A percentile compares a stretch with the other conserved stretches of the same genome.
Conservation (phyloP, 2,888 invertebrate genomes). For the Colostygia pectinataria region DNA sequence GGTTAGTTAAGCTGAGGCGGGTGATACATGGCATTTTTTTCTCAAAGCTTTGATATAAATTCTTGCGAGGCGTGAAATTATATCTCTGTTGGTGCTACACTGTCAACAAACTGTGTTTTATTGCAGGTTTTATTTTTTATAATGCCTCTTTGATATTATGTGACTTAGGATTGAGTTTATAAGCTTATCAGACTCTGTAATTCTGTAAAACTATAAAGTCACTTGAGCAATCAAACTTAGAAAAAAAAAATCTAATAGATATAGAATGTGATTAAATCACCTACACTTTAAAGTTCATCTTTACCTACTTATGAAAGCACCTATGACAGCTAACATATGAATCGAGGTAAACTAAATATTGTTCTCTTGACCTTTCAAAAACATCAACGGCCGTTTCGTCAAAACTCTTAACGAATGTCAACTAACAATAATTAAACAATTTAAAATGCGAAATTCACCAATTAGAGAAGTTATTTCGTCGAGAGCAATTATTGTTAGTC, state of each 20-base stretch:
- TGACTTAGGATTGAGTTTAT: not conserved
- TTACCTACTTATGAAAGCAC: no score
- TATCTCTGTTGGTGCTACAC: slow-evolving; percentile 4
- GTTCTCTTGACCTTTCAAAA: slow-evolving; percentile 1
- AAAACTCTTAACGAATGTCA: slow-evolving; percentile 46
- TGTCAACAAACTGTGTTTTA: slow-evolving; percentile 21
- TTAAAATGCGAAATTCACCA: slow-evolving; percentile 35
- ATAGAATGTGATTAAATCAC: no score
- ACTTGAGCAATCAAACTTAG: no score
- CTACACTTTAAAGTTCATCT: no score
- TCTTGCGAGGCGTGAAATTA: slow-evolving; percentile 9
- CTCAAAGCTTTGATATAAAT: slow-evolving; percentile 15
- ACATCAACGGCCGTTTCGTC: slow-evolving; percentile 21
- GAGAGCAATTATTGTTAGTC: slow-evolving; percentile 33
- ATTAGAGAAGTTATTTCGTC: slow-evolving; percentile 40
- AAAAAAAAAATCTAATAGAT: no score
- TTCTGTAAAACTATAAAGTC: no score
- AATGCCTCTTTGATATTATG: slow-evolving; percentile 12
- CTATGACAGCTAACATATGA: no score
- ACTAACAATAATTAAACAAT: slow-evolving; percentile 48
- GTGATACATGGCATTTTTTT: slow-evolving; percentile 19
- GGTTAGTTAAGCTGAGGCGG: slow-evolving; percentile 19
- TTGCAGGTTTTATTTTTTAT: slow-evolving; percentile 10
- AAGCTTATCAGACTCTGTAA: no score
- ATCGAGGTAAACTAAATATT: not conserved